Conservation (phyloP, 2,113 vertebrate genomes). For the Toxotes chatareus region DNA sequence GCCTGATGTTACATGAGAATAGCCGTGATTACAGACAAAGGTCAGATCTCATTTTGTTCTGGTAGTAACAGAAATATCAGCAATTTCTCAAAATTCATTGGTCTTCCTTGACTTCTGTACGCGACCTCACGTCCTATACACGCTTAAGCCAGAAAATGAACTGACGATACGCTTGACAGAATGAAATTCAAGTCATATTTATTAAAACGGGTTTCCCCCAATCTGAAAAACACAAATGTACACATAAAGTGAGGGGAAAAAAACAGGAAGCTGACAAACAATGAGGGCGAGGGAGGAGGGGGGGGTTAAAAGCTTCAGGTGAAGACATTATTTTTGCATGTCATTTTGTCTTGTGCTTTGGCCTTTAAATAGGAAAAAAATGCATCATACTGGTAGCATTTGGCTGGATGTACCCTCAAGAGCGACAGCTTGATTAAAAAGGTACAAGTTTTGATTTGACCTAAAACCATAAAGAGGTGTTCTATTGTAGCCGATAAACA, state of each 20-base stretch:
- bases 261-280: slow-evolving; percentile 50
- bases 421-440: slow-evolving; percentile 55
- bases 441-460: slow-evolving; percentile 57
- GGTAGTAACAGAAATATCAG: slow-evolving; percentile 20
- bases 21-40: slow-evolving; percentile 24
- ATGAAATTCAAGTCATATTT: slow-evolving; percentile 75
- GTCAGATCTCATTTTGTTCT: slow-evolving; percentile 26
- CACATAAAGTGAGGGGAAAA: slow-evolving; percentile 13
- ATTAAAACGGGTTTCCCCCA: slow-evolving; percentile 69
- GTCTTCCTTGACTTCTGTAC: not conserved
- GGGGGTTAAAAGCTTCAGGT: slow-evolving; percentile 65
- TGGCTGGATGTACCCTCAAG: slow-evolving; percentile 60
- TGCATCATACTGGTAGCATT: slow-evolving; percentile 60
- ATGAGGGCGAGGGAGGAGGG: not conserved
- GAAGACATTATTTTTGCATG: slow-evolving; percentile 73
- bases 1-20: slow-evolving; percentile 13
- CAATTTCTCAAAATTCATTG: not conserved
- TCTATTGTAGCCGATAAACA: slow-evolving; percentile 61
- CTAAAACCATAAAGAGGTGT: slow-evolving; percentile 67
- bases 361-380: slow-evolving; percentile 79
- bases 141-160: slow-evolving; percentile 32
- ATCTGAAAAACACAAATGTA: slow-evolving; percentile 55
- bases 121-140: slow-evolving; percentile 11
- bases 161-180: slow-evolving; percentile 50
- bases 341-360: slow-evolving; percentile 84